Percentiles rank a stretch among this genome's conserved stretches.
Evolutionary conservation across 2,888 invertebrate species (phyloP).

Genomic region (Aelia acuminata): DNA sequence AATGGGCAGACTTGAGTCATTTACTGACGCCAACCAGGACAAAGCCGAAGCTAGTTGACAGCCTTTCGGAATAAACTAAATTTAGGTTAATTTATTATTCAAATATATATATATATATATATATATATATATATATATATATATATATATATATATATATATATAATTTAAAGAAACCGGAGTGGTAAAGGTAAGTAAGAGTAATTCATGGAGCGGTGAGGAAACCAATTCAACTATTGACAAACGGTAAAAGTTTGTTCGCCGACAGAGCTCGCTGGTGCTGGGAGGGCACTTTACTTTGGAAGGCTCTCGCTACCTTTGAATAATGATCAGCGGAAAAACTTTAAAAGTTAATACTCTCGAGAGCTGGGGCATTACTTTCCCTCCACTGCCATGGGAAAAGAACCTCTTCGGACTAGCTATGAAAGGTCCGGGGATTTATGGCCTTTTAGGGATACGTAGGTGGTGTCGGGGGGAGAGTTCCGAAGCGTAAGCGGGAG

Average conservation of each 20-base stretch:
- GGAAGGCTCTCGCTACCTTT: not conserved
- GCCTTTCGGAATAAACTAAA: no score
- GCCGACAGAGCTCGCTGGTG: not conserved
- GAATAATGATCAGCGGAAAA: constrained; percentile 15
- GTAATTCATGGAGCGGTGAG: not conserved
- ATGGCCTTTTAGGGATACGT: not conserved
- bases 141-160: no score
- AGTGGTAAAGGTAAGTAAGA: not conserved
- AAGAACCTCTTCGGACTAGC: not conserved
- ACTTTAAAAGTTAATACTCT: constrained; percentile 43
- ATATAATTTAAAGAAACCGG: not conserved
- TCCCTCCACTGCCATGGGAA: not conserved
- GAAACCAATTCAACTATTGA: constrained; percentile 15
- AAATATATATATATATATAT: no score
- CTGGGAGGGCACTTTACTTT: not conserved
- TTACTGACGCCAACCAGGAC: no score
- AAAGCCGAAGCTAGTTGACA: no score
- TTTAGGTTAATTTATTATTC: no score
- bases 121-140: no score
- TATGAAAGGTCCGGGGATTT: not conserved
- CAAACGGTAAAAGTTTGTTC: constrained; percentile 27
- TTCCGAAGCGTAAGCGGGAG: not conserved
- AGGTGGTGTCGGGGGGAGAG: not conserved
- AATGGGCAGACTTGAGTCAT: no score
- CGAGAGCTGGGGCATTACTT: not conserved